Base-by-base conservation (phyloP, 2,113 vertebrate species). In the Chlamydotis undulata region DNA sequence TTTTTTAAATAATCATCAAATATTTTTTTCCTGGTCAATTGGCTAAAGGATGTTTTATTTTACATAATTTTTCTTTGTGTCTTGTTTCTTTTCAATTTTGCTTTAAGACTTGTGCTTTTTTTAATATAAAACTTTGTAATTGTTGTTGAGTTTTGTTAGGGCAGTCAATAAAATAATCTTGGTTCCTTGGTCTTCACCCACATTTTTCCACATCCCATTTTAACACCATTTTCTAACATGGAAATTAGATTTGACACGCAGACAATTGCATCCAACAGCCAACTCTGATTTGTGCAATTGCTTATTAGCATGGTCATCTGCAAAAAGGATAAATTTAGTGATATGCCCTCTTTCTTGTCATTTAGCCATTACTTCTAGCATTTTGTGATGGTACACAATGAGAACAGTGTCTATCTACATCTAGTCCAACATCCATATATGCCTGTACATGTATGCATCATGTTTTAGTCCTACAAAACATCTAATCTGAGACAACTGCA, bases 361-460 rank as follows among this genome's bases (percentile, higher is more conserved):
- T 89, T 37, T 79, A 74, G 12, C 6, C 16, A 10, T 45, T 50
- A 37, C 5, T 73, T 87, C 15, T 39, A 53, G 6, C 19, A 39
- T 49, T 49, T 56, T 71, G 8, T 59, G 7, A 29, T 37, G 37
- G 9, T 24, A 52, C 7, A 33, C 10, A 39, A 49, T 11, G 12
- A 39, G 10, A 19, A 31, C 24, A 59, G 13, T 7, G 23, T 7
- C 3, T 25, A 29, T 3, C 10, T 39, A 31, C 19, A 17, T 21
- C 15, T 59, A 65, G 6, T 47, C 16, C 28, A 56, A 56, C 17
- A 25, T 12, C 1, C 8, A 19, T 3, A 0, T 14, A 7, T 49
- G 10, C 13, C 5, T 7, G 2, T 17, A 28, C 3, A 18, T 29
- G 19, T 13, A 21, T 4, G 3, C 31, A 19, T 2, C 16, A 8